These are phyloP conservation scores for Dexiosoma caninum DNA, from an alignment of 2,888 invertebrate species.

Conservation along the genomic window DNA sequence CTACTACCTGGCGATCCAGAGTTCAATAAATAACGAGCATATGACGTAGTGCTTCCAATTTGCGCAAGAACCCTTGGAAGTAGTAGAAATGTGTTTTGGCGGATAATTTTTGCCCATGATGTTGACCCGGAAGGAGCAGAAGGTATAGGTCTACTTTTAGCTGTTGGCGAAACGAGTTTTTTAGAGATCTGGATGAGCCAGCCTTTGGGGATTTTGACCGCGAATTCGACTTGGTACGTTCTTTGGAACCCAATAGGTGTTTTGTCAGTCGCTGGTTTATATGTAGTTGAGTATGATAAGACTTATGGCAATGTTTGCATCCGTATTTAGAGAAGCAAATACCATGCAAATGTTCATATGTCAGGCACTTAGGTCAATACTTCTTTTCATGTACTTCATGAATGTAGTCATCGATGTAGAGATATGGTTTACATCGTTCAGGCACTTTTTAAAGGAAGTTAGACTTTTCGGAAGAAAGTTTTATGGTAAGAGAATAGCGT, in stretches of 20 bases:
- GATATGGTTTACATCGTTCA: neutral
- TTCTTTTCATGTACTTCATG: neutral
- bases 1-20: too few species aligned
- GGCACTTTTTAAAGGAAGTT: neutral
- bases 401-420: neutral
- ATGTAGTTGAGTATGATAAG: neutral
- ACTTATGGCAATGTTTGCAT: neutral
- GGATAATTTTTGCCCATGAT: too few species aligned
- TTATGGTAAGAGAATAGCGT: neutral
- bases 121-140: too few species aligned
- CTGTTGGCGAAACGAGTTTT: too few species aligned
- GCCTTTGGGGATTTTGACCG: neutral
- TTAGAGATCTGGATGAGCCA: too few species aligned
- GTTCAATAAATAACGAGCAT: too few species aligned
- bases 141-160: too few species aligned
- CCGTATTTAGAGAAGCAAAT: neutral
- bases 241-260: neutral
- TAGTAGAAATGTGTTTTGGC: too few species aligned
- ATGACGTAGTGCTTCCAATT: too few species aligned
- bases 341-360: neutral
- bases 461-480: neutral
- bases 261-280: neutral
- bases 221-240: neutral
- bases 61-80: too few species aligned
- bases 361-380: neutral